Conservation (phyloP, 2,797 vertebrate genomes). For the Chaetodon trifasciatus region DNA sequence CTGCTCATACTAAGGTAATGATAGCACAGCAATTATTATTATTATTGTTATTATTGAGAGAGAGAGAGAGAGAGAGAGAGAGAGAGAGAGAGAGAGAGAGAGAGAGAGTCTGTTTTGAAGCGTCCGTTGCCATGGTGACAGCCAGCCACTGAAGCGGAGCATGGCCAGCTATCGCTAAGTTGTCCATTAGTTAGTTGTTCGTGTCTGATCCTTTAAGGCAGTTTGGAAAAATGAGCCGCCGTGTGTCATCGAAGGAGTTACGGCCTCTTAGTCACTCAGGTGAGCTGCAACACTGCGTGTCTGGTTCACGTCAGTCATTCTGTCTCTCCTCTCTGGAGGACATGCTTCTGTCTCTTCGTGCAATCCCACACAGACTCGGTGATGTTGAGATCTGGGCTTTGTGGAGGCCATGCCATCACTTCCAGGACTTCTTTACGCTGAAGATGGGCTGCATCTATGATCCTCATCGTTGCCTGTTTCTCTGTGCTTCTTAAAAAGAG, state of each 20-base stretch:
- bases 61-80: background rate
- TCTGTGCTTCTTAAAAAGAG: too few relatives aligned
- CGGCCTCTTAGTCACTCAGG: slow-evolving; percentile 8
- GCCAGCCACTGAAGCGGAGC: background rate
- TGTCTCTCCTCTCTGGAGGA: background rate
- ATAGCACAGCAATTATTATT: too few relatives aligned
- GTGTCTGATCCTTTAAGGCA: background rate
- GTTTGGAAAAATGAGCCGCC: background rate
- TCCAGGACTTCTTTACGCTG: too few relatives aligned
- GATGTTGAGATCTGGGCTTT: too few relatives aligned
- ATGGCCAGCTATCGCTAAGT: background rate
- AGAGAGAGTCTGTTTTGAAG: background rate
- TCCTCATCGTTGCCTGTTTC: too few relatives aligned
- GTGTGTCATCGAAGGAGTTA: background rate
- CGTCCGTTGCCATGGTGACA: slow-evolving; percentile 73
- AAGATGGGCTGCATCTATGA: too few relatives aligned
- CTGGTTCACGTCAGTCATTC: background rate
- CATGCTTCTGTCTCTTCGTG: too few relatives aligned
- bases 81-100: background rate
- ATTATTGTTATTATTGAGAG: too few relatives aligned
- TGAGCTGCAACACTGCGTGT: slow-evolving; percentile 4
- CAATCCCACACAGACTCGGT: too few relatives aligned
- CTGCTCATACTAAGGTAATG: too few relatives aligned
- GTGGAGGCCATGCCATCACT: too few relatives aligned
- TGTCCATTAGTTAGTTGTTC: background rate